Base-by-base conservation (phyloP, 2,888 invertebrate species). In the Volucella bombylans region DNA sequence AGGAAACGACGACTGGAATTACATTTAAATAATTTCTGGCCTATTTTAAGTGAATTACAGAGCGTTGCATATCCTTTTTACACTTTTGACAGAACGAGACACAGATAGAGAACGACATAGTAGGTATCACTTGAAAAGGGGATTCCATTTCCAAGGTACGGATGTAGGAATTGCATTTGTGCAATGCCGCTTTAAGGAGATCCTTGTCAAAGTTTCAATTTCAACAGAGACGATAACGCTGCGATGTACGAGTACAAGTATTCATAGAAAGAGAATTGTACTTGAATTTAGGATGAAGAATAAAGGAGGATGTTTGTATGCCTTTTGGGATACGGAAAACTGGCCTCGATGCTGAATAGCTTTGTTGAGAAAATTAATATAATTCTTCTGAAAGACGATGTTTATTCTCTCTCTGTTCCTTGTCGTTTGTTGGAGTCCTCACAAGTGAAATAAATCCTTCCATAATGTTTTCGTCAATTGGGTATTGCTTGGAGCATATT, bases 31-130 rank as follows among this genome's bases (percentile, higher is more conserved):
- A 38, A 14, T 47, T 54, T 14, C 45, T 31, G 10, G 14, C 31
- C 31, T 68, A 11, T 55, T 54, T 45, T 45, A 47, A 68, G 15
- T 6, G 38, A 68, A 31, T 68, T 68, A 68, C 68, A 67, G 18
- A 38, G 38, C n/a, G 23, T 45, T 55, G 43, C 55, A 55, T 54
- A 68, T 54, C 52, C 31, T 54, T 45, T 45, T 43, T 31, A 18
- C 9, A 50, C 15, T 1, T 31, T 31, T 31, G 31, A 31, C 6
- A 31, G 6, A 31, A 31, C 31, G 31, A 31, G 31, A 31, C 31
- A 31, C 31, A 31, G 31, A 50, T 14, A 55, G 18, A 23, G 18
- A 23, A 23, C 18, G 18, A 23, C 18, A 23, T 23, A 23, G 54
- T 52, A 23, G 11, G 23, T 23, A 3, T 23, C 11, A 12, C 12